phyloP scores from a whole-genome alignment of 1,140 invertebrate genomes.

The Achroia grisella region DNA sequence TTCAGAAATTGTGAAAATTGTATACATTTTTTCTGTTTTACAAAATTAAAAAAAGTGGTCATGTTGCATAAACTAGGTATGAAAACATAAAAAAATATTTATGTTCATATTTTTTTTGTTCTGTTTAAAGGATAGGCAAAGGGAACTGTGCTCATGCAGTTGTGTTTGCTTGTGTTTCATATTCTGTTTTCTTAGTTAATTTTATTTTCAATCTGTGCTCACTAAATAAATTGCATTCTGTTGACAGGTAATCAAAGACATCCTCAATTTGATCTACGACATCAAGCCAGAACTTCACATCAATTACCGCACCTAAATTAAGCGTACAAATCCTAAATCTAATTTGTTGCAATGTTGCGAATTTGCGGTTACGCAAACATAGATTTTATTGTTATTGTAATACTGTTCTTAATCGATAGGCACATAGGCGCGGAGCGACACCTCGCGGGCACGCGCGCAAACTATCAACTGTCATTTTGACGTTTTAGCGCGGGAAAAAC shows the following conservation, averaged over 20 bases:
- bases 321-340: slow-evolving; percentile 19
- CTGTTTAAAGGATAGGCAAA: too few species aligned
- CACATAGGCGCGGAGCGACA: slow-evolving; percentile 5
- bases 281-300: slow-evolving; percentile 92
- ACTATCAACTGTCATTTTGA: slow-evolving; percentile 16
- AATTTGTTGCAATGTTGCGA: slow-evolving; percentile 25
- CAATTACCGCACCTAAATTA: slow-evolving; percentile 78
- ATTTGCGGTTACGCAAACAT: slow-evolving; percentile 35
- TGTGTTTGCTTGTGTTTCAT: too few species aligned
- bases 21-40: too few species aligned
- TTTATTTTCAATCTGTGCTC: too few species aligned
- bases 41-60: too few species aligned
- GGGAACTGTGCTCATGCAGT: too few species aligned
- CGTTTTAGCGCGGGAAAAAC: slow-evolving; percentile 23
- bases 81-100: too few species aligned
- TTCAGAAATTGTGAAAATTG: too few species aligned
- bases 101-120: too few species aligned
- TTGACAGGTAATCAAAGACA: slow-evolving; percentile 85
- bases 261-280: slow-evolving; percentile 89
- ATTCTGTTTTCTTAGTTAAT: too few species aligned
- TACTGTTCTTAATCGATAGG: slow-evolving; percentile 42
- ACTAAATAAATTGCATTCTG: slow-evolving; percentile 17
- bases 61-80: too few species aligned
- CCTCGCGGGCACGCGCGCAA: slow-evolving; percentile 13
- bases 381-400: slow-evolving; percentile 44